phyloP scores from a whole-genome alignment of 2,797 vertebrate species.

The Aeoliscus strigatus region DNA sequence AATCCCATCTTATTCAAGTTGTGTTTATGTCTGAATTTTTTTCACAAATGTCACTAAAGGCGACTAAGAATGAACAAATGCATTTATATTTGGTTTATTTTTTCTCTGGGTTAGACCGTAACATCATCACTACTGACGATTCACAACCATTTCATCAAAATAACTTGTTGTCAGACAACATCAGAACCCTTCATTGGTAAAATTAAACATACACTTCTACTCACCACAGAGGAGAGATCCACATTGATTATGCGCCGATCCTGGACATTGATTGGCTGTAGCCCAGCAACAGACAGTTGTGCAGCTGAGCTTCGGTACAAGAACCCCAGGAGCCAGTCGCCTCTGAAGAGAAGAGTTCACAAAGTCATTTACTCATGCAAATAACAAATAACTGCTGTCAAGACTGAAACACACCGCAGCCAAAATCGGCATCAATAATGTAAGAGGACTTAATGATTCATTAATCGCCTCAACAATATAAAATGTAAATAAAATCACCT shows the following conservation, averaged over 20 bases:
- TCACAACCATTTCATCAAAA: no score
- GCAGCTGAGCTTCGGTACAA: constrained; percentile 90
- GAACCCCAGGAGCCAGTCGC: constrained; percentile 93
- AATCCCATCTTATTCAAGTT: no score
- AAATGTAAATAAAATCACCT: constrained; percentile 69
- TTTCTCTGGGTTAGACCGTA: no score
- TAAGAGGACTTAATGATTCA: not conserved
- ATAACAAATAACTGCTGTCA: not conserved
- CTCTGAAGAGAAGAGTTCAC: constrained; percentile 66
- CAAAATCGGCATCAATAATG: not conserved
- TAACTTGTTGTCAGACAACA: no score
- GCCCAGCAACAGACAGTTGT: constrained; percentile 86
- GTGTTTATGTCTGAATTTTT: no score
- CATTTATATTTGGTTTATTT: no score
- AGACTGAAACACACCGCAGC: not conserved
- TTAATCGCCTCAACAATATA: not conserved
- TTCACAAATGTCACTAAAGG: no score
- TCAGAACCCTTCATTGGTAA: no score
- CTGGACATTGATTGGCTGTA: constrained; percentile 84
- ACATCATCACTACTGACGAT: no score
- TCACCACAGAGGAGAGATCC: constrained; percentile 91
- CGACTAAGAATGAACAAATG: no score
- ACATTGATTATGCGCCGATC: constrained; percentile 87
- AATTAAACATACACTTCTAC: constrained; percentile 41
- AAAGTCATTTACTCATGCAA: constrained; percentile 7